These are phyloP conservation scores for Empidonax traillii DNA, from an alignment of 2,113 vertebrate genomes.

Conservation along the genomic window DNA sequence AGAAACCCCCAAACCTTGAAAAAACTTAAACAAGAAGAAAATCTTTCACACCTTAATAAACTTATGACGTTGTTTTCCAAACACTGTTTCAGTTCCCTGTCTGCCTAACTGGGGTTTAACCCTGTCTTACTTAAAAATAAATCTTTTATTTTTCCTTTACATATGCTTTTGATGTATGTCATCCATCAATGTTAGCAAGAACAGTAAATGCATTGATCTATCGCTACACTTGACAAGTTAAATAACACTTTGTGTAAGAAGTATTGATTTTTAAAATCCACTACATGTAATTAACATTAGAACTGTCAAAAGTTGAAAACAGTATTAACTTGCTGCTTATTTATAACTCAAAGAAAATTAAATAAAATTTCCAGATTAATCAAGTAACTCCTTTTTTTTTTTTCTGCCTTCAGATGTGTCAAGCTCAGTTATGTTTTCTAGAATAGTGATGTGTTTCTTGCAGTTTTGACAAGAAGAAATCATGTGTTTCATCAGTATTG, in stretches of 20 bases:
- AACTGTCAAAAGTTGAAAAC: slow-evolving; percentile 61
- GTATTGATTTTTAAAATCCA: slow-evolving; percentile 65
- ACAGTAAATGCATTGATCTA: slow-evolving; percentile 62
- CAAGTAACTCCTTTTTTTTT: slow-evolving; percentile 12
- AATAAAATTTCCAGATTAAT: slow-evolving; percentile 56
- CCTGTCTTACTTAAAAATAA: slow-evolving; percentile 21
- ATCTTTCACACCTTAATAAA: neutral
- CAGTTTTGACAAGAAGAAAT: slow-evolving; percentile 31
- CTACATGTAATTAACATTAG: slow-evolving; percentile 65
- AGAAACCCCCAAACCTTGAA: neutral
- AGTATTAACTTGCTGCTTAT: slow-evolving; percentile 56
- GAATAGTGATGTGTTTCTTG: neutral
- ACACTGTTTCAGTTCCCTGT: neutral
- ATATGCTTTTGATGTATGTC: slow-evolving; percentile 41
- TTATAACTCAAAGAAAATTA: slow-evolving; percentile 60
- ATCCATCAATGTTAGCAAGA: slow-evolving; percentile 39
- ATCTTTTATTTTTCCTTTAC: slow-evolving; percentile 46
- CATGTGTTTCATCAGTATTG: neutral
- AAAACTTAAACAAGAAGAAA: neutral
- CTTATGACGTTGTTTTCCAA: neutral
- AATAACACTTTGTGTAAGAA: slow-evolving; percentile 57
- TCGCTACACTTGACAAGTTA: slow-evolving; percentile 51
- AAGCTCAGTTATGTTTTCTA: slow-evolving; percentile 13
- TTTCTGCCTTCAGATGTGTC: neutral
- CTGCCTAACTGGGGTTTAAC: slow-evolving; percentile 13